Base-by-base conservation (phyloP, 2,888 invertebrate genomes). In the Himalopsyche japonica region DNA sequence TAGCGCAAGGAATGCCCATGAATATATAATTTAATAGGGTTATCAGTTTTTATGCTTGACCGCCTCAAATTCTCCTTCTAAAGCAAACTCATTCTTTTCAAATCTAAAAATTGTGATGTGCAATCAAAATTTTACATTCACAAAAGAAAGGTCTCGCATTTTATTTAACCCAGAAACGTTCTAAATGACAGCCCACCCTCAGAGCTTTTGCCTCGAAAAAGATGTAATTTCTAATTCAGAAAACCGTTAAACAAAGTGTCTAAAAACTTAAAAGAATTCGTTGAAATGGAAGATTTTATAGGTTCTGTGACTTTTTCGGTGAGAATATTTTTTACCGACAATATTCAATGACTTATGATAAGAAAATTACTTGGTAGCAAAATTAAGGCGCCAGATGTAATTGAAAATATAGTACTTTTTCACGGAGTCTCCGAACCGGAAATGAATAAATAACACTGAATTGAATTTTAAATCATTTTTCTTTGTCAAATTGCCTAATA, bases 21-120 rank as follows among this genome's bases (percentile, higher is more conserved):
- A 83, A 83, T 83, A 83, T 83, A 70, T 83, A 83, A 83, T 83
- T 83, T 83, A 80, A 83, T 80, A 79, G 64, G 83, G 83, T 83
- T 83, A 83, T 83, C 83, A 83, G 80, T 83, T 83, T 83, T 83
- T 83, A 79, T 83, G 83, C 83, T 83, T 79, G 83, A 83, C 83
- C 80, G 83, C 80, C 79, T 49, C 79, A 76, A 79, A 83, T 79
- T 83, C 80, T 80, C 64, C 70, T 70, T 79, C 8, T 24, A 57
- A 57, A 57, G 57, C 57, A 57, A 57, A 57, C 57, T 57, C 57
- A 7, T 57, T 57, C 57, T 20, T 57, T 57, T 57, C 57, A 57
- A 57, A 57, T 57, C 57, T 57, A 57, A 57, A 57, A 57, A 57
- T 57, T 57, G 57, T 57, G 57, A 57, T 57, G 57, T 57, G 57